These are phyloP conservation scores for Eulemur rufifrons DNA, from an alignment of 2,113 vertebrate genomes.

Conservation along the genomic window DNA sequence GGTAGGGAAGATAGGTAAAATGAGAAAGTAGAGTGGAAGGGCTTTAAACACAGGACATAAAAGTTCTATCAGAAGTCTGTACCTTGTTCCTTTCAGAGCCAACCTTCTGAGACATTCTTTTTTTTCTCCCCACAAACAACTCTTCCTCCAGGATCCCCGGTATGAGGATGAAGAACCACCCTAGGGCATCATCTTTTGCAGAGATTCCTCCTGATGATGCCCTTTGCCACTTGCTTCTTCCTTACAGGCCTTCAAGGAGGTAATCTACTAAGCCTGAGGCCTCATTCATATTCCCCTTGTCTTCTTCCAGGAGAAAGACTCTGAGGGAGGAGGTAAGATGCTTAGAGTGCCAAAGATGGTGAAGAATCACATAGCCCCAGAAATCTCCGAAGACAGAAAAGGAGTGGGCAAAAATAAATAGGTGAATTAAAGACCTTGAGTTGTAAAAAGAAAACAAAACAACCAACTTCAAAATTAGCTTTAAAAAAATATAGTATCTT, in stretches of 20 bases:
- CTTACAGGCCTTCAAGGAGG: background rate
- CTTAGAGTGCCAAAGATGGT: background rate
- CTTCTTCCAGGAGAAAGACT: conserved; percentile 1
- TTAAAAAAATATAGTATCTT: background rate
- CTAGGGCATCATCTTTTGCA: background rate
- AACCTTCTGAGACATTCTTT: too few relatives aligned
- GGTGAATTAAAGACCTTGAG: background rate
- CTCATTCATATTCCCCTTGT: background rate
- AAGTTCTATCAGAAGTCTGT: too few relatives aligned
- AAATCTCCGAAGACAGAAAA: background rate
- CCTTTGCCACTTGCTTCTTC: background rate
- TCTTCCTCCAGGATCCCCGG: background rate
- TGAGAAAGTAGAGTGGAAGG: too few relatives aligned
- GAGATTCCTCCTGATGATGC: background rate
- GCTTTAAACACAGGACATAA: too few relatives aligned
- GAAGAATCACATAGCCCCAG: background rate
- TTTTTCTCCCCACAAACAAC: too few relatives aligned
- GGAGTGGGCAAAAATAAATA: background rate
- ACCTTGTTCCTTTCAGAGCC: too few relatives aligned
- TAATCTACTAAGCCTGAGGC: background rate
- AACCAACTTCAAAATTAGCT: background rate
- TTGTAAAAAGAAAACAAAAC: conserved; percentile 3
- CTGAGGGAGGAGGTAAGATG: background rate
- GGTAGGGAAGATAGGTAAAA: too few relatives aligned
- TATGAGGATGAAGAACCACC: background rate